Evolutionary conservation across 2,797 vertebrate species (phyloP), one percentile per base, ranked within the genome.

Genomic region (Gymnoscopelus microlampas): DNA sequence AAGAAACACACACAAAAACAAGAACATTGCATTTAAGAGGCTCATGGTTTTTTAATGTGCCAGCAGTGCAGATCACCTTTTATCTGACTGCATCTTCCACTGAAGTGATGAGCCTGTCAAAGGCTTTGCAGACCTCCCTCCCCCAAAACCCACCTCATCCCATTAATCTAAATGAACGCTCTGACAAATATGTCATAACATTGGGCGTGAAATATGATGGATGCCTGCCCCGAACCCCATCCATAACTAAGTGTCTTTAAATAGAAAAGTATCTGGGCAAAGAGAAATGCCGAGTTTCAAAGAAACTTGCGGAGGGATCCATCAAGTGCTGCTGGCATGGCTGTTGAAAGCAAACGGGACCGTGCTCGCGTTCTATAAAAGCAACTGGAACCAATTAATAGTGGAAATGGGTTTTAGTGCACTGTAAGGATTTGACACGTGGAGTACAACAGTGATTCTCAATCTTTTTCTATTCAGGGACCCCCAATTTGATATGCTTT

Each of bases 151-250:
- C 73, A 81, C 63, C 71, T 73, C 59, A 67, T 79, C 83, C 81
- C 92, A 94, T 95, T 94, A 92, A 94, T 94, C 92, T 92, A 93
- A 92, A 94, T 94, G 88, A 94, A 89, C 83, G 71, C 87, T 81
- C 85, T 91, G 92, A 92, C 91, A 93, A 90, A 93, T 90, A 89
- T 93, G 93, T 93, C 93, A 94, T 92, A 94, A 94, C 92, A 93
- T 85, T 85, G 80, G 77, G 88, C 78, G 73, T 87, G 82, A 93
- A 92, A 91, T 88, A 85, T 93, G 92, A 94, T 92, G 87, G 90
- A 93, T 91, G 90, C 79, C 86, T 68, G 66, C 76, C 78, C 81
- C 75, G 79, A 82, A 1, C 2, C 79, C 85, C 79, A 90, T 91
- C 82, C 83, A 90, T 91, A 92, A 93, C 87, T 83, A 85, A 89